Base-by-base conservation (phyloP, 2,888 invertebrate genomes). In the Diplolepis rosae region DNA sequence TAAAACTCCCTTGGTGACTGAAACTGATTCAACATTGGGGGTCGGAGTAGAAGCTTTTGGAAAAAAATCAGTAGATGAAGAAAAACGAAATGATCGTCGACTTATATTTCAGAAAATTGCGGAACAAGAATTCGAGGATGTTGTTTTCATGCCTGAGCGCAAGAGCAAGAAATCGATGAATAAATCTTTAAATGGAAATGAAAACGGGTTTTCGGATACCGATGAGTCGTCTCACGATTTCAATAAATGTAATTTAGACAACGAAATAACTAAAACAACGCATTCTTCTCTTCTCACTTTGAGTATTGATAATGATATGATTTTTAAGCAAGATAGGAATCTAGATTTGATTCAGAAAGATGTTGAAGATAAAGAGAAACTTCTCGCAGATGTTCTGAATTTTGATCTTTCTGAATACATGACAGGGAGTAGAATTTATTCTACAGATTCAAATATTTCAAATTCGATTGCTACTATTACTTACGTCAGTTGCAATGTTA, bases 321-420 rank as follows among this genome's bases (percentile, higher is more conserved):
- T 82, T 27, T 39, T 83, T 18, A 82, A 81, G 52, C 68, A 79
- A 2, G 79, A 82, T 15, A 75, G 87, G 66, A 86, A 87, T 81
- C 79, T 88, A 3, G 91, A 91, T 75, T 91, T 92, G 0, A 92
- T 95, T 65, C 92, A 93, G 78, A 92, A 92, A 78, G 93, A 95
- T 77, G 93, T 95, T 48, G 93, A 93, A 84, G 91, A 92, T 76
- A 95, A 95, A 85, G 95, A 95, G 80, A 94, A 93, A 85, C 91
- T 93, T 22, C 87, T 94, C 13, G 93, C 93, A 0, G 92, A 93
- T 82, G 90, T 93, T 84, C 88, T 94, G 32, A 92, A 92, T 83
- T 90, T 94, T 52, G 93, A 93, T 80, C 78, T 88, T 6, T 85
- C 86, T 1, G 85, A 85, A 51, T 88, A 85, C 48, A 87, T 85